These are phyloP conservation scores for Sebastes goodei DNA, from an alignment of 2,797 vertebrate species.

Conservation along the genomic window DNA sequence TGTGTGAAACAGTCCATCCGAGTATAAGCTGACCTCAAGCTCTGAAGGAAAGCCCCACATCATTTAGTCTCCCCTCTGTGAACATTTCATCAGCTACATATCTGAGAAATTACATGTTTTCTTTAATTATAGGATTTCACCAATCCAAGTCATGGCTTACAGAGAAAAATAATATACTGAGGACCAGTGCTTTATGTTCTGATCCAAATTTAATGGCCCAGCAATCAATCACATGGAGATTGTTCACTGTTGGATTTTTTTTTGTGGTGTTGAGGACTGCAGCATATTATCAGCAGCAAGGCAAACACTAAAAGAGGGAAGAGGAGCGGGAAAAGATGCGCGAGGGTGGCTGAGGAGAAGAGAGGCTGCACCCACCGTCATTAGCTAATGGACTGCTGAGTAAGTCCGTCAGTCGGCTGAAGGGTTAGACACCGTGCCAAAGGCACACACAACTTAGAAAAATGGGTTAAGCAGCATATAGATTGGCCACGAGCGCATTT, in stretches of 20 bases:
- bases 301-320: conserved; percentile 10
- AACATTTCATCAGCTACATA: conserved; percentile 34
- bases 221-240: conserved; percentile 30
- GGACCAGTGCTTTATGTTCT: conserved; percentile 22
- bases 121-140: conserved; percentile 21
- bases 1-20: conserved; percentile 8
- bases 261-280: conserved; percentile 15
- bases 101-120: conserved; percentile 29
- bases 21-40: not conserved
- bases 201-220: conserved; percentile 19
- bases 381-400: conserved; percentile 81
- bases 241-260: conserved; percentile 2
- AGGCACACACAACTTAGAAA: conserved; percentile 43
- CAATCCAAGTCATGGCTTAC: not conserved
- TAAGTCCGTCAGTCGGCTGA: conserved; percentile 55
- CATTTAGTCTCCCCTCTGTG: not conserved
- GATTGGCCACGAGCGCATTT: conserved; percentile 40
- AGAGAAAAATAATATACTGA: conserved; percentile 26
- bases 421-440: conserved; percentile 56
- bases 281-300: conserved; percentile 33
- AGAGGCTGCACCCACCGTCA: conserved; percentile 58
- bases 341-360: conserved; percentile 18
- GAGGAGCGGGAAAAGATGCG: conserved; percentile 37
- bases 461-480: conserved; percentile 40
- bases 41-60: conserved; percentile 7